Evolutionary conservation across 2,113 vertebrate genomes (phyloP).

Genomic region (Dicerorhinus sumatrensis): DNA sequence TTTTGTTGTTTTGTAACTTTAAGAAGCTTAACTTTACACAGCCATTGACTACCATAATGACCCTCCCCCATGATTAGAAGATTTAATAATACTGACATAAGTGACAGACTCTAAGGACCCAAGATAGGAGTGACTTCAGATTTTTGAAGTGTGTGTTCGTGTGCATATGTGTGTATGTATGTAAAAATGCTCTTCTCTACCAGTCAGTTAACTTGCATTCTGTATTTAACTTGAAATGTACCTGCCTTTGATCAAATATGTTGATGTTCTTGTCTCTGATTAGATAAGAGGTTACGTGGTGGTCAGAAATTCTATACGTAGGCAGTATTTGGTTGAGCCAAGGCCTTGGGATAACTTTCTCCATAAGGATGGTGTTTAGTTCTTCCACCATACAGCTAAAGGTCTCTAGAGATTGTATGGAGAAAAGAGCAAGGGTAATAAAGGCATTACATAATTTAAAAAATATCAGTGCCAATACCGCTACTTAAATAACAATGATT

Average conservation of each 20-base stretch:
- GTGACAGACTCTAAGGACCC: not conserved
- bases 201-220: not conserved
- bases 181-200: not conserved
- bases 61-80: not conserved
- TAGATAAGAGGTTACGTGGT: not conserved
- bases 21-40: not conserved
- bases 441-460: not conserved
- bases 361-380: not conserved
- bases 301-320: not conserved
- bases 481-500: not conserved
- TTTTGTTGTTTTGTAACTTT: not conserved
- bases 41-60: not conserved
- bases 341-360: not conserved
- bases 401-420: not conserved
- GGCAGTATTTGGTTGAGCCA: not conserved
- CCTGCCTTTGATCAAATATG: not conserved
- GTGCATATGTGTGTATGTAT: not conserved
- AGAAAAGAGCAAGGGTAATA: not conserved
- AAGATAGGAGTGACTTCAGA: not conserved
- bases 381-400: not conserved
- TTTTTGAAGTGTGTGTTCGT: not conserved
- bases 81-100: not conserved
- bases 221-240: not conserved
- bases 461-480: not conserved
- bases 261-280: not conserved